Evolutionary conservation across 2,797 vertebrate species (phyloP).

Genomic region (Acrocephalus scirpaceus): DNA sequence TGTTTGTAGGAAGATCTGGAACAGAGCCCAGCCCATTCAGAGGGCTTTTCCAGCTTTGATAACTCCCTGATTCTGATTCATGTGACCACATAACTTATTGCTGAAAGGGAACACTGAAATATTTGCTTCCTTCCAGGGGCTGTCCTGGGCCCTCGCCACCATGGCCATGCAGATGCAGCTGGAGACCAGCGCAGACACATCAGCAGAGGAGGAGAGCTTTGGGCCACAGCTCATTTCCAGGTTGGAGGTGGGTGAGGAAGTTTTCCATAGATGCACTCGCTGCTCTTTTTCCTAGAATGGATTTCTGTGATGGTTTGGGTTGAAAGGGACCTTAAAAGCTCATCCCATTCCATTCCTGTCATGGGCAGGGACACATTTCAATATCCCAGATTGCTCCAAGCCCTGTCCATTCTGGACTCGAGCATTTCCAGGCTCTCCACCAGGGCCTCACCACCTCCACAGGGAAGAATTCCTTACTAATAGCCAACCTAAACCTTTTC

Average conservation of each 20-base stretch:
- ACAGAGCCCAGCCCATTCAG: not conserved
- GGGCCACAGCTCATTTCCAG: constrained; percentile 90
- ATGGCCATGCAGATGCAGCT: constrained; percentile 88
- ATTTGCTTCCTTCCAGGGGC: not conserved
- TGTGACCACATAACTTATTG: not conserved
- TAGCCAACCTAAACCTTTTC: not conserved
- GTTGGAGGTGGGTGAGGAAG: constrained; percentile 81
- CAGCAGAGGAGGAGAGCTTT: constrained; percentile 88
- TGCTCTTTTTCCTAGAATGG: not conserved
- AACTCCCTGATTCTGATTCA: not conserved
- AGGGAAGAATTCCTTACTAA: not conserved
- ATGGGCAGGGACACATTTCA: not conserved
- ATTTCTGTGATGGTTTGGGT: not conserved
- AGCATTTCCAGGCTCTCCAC: not conserved
- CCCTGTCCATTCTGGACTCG: not conserved
- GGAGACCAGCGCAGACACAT: constrained; percentile 79
- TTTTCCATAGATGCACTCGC: fast-evolving
- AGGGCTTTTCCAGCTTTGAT: too few relatives aligned
- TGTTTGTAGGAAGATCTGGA: not conserved
- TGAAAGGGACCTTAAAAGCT: not conserved
- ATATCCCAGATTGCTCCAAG: not conserved
- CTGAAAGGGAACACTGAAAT: not conserved
- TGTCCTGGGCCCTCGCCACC: not conserved
- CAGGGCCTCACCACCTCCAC: not conserved
- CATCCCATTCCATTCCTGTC: not conserved